Evolutionary conservation across 2,113 vertebrate genomes (phyloP).

Genomic region (Brienomyrus longianalis): DNA sequence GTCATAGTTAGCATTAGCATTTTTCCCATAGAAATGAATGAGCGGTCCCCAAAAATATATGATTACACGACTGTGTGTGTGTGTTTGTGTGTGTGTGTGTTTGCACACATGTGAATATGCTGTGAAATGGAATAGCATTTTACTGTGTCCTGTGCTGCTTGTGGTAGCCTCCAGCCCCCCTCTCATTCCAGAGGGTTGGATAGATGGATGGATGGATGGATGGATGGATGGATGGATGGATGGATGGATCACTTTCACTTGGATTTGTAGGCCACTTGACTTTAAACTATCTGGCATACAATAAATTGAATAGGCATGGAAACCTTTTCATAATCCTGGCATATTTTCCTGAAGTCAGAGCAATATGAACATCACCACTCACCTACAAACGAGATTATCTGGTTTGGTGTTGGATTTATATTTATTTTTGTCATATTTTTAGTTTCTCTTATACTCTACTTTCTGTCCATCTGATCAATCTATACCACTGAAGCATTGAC

Average conservation of each 20-base stretch:
- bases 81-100: too few species aligned
- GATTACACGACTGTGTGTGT: too few species aligned
- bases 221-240: background rate
- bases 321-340: background rate
- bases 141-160: background rate
- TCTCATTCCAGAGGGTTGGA: background rate
- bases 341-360: background rate
- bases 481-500: background rate
- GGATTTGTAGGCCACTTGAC: background rate
- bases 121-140: background rate
- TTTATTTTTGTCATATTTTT: background rate
- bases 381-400: background rate
- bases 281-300: background rate
- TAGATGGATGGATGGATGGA: background rate
- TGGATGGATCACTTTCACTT: background rate
- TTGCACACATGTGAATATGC: background rate
- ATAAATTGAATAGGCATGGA: background rate
- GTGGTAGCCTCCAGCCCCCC: background rate
- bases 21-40: background rate
- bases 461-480: background rate
- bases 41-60: background rate
- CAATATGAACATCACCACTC: background rate
- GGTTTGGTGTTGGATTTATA: background rate
- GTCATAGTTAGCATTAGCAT: background rate
- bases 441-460: background rate